Conservation (phyloP, 2,797 vertebrate species). For the Gymnothorax reevesii region DNA sequence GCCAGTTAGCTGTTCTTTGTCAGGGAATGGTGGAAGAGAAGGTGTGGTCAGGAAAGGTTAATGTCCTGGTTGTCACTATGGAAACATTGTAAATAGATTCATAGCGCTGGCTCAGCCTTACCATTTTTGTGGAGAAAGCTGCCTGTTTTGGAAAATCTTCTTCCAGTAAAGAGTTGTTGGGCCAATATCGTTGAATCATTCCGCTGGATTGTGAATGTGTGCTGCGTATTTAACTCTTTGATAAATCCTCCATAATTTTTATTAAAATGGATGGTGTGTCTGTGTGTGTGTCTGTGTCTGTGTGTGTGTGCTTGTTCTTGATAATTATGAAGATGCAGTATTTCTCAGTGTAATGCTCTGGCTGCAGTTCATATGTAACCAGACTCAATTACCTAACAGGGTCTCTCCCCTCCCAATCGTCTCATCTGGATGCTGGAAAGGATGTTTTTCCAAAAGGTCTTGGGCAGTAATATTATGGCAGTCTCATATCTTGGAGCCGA, state of each 20-base stretch:
- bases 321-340: too few relatives aligned
- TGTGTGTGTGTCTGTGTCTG: not conserved
- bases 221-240: not conserved
- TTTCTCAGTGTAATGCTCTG: not conserved
- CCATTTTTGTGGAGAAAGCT: not conserved
- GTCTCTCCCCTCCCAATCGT: not conserved
- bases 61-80: not conserved
- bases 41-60: slow-evolving; percentile 2
- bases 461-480: not conserved
- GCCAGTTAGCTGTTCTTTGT: not conserved
- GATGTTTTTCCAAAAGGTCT: not conserved
- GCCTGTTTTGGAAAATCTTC: not conserved
- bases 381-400: slow-evolving; percentile 2
- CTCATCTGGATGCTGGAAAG: not conserved
- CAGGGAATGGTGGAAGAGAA: not conserved
- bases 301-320: not conserved
- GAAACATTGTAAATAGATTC: not conserved
- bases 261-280: not conserved
- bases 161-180: not conserved
- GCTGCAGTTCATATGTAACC: slow-evolving; percentile 22
- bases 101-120: not conserved
- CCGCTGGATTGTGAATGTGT: not conserved
- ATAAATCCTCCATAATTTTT: not conserved
- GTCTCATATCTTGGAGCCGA: not conserved
- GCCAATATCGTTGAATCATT: not conserved